A percentile compares a stretch with the other conserved stretches of the same genome.
phyloP scores from a whole-genome alignment of 1,140 invertebrate genomes.

The Heliconius congener region DNA sequence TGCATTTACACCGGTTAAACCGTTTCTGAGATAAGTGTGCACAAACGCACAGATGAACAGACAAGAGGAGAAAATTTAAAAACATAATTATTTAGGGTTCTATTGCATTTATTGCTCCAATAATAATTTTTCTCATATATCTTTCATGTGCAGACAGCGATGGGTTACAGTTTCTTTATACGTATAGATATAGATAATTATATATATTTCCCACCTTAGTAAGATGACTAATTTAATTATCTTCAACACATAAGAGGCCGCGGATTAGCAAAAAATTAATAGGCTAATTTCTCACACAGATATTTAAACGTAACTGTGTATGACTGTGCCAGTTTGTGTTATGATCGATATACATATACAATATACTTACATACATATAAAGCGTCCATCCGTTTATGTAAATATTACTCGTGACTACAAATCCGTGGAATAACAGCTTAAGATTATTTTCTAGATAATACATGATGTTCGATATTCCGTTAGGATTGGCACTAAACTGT shows the following conservation, averaged over 20 bases:
- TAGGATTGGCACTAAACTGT: neutral
- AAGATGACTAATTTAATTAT: neutral
- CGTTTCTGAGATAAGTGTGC: too few relatives aligned
- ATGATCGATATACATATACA: neutral
- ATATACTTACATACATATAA: neutral
- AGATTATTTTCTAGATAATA: slow-evolving; percentile 4
- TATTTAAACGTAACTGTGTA: neutral
- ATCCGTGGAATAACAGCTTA: neutral
- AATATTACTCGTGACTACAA: slow-evolving; percentile 3
- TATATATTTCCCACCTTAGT: neutral
- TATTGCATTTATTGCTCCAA: too few relatives aligned
- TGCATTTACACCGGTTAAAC: too few relatives aligned
- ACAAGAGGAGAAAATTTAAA: too few relatives aligned
- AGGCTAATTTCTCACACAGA: neutral
- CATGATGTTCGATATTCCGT: neutral
- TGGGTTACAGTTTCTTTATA: too few relatives aligned
- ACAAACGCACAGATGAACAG: too few relatives aligned
- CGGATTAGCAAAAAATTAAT: slow-evolving; percentile 11
- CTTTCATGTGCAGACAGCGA: too few relatives aligned
- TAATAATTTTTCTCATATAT: too few relatives aligned
- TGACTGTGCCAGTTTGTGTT: neutral
- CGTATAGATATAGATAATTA: too few relatives aligned
- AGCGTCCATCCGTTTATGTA: neutral
- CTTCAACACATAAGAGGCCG: neutral
- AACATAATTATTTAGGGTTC: too few relatives aligned